Evolutionary conservation across 2,888 invertebrate species (phyloP).

Genomic region (Clostera curtula): DNA sequence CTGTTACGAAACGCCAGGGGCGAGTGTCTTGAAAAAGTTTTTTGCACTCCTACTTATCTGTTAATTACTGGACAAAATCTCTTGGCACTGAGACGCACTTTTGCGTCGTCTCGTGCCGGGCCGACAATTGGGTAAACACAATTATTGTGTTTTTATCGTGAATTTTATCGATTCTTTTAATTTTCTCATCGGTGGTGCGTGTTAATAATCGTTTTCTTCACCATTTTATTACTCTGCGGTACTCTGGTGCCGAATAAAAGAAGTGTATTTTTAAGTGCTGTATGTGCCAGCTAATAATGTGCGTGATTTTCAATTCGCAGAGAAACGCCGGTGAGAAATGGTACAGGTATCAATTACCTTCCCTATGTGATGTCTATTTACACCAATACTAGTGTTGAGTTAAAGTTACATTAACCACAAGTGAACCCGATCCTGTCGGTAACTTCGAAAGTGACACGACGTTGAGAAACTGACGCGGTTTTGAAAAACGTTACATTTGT

Average conservation of each 20-base stretch:
- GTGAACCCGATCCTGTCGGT: conserved; percentile 59
- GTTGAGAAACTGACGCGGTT: conserved; percentile 61
- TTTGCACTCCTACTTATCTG: conserved; percentile 47
- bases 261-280: conserved; percentile 34
- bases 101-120: conserved; percentile 28
- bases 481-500: conserved; percentile 49
- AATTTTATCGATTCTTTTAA: conserved; percentile 31
- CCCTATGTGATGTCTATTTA: conserved; percentile 60
- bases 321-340: conserved; percentile 50
- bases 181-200: conserved; percentile 25
- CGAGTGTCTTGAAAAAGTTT: conserved; percentile 47
- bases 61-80: conserved; percentile 57
- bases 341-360: conserved; percentile 61
- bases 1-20: conserved; percentile 56
- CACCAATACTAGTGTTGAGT: conserved; percentile 55
- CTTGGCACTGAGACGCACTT: conserved; percentile 45
- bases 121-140: conserved; percentile 48
- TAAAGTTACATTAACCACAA: conserved; percentile 59
- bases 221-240: conserved; percentile 34
- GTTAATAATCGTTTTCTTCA: conserved; percentile 19
- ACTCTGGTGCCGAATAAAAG: conserved; percentile 30
- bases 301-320: conserved; percentile 61
- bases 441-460: conserved; percentile 64
- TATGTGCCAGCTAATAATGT: conserved; percentile 33
- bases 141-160: conserved; percentile 31